phyloP scores from a whole-genome alignment of 1,140 invertebrate species.

The Tigriopus japonicus region DNA sequence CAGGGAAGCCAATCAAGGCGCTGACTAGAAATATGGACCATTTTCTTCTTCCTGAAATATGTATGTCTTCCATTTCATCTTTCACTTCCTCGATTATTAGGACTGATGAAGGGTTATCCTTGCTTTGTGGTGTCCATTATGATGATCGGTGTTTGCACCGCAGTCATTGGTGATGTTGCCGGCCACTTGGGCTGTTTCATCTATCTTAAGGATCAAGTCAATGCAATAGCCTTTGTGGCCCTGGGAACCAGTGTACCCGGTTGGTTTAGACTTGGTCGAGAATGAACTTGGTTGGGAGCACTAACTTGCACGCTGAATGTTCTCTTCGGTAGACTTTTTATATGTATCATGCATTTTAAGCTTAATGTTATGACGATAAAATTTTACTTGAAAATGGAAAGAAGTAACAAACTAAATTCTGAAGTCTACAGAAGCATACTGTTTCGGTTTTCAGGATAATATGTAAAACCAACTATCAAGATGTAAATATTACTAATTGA shows the following conservation, averaged over 20 bases:
- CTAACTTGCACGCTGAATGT: no score
- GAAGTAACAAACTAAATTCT: no score
- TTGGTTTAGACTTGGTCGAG: slow-evolving; percentile 26
- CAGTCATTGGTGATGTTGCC: slow-evolving; percentile 85
- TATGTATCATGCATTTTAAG: no score
- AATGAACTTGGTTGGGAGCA: neutral
- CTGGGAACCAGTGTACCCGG: slow-evolving; percentile 90
- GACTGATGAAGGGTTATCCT: slow-evolving; percentile 66
- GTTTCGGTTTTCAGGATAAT: neutral
- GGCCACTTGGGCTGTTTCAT: slow-evolving; percentile 94
- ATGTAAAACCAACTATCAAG: neutral
- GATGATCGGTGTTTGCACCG: slow-evolving; percentile 84
- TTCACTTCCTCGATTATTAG: slow-evolving; percentile 26
- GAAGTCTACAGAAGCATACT: no score
- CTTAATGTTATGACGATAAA: no score
- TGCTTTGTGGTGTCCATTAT: slow-evolving; percentile 82
- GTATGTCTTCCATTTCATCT: no score
- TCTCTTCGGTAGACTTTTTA: no score
- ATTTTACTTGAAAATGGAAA: no score
- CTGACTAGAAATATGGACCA: no score
- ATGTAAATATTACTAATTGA: neutral
- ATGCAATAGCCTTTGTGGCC: slow-evolving; percentile 88
- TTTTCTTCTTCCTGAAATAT: no score
- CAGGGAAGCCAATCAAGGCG: no score
- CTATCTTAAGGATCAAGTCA: slow-evolving; percentile 84